These are phyloP conservation scores for Circaetus cinerascens DNA, from an alignment of 2,113 vertebrate species.

Conservation along the genomic window DNA sequence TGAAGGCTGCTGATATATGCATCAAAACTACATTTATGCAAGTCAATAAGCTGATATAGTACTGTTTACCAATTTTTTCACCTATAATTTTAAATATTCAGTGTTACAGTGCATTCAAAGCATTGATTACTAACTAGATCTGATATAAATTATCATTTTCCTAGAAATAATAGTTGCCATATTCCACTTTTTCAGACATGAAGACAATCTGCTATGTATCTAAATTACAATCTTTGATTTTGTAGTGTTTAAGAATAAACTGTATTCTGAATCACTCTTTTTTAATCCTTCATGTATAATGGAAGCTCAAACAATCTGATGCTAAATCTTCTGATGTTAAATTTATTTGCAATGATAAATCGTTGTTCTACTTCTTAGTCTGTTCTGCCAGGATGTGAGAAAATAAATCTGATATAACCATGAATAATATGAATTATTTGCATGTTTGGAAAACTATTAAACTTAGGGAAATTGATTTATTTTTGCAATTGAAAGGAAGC, in stretches of 20 bases:
- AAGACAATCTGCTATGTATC: not conserved
- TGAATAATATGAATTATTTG: constrained; percentile 3
- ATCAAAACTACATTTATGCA: not conserved
- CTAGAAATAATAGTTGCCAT: not conserved
- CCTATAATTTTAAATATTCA: not conserved
- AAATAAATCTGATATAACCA: not conserved
- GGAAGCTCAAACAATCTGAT: not conserved
- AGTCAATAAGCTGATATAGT: not conserved
- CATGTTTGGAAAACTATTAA: not conserved
- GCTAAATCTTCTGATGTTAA: not conserved
- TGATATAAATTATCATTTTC: not conserved
- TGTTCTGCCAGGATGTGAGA: not conserved
- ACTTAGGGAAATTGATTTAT: not conserved
- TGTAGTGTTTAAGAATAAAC: not conserved
- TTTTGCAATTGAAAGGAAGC: not conserved
- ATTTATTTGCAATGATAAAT: not conserved
- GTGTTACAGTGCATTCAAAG: not conserved
- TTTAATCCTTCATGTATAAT: not conserved
- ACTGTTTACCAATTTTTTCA: not conserved
- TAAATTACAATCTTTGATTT: not conserved
- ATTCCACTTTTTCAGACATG: not conserved
- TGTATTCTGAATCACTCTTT: not conserved
- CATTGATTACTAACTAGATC: not conserved
- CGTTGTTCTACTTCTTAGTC: not conserved
- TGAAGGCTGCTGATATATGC: not conserved